A percentile compares a stretch with the other conserved stretches of the same genome.
phyloP scores from a whole-genome alignment of 2,113 vertebrate species.

The Mesitornis unicolor region DNA sequence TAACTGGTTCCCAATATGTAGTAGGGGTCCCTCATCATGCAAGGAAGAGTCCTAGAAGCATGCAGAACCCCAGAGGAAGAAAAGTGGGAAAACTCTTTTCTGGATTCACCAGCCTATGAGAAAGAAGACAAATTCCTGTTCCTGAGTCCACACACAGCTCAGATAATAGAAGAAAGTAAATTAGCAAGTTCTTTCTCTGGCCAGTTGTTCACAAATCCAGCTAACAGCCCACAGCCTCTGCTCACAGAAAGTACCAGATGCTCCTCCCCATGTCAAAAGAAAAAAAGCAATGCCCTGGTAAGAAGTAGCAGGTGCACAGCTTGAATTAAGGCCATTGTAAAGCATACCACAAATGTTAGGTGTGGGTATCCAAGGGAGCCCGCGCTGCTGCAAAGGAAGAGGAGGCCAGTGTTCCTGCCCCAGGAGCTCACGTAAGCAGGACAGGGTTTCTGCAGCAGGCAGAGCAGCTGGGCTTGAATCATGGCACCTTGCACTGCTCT shows the following conservation, averaged over 20 bases:
- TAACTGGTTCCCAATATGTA: not conserved
- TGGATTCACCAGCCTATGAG: not conserved
- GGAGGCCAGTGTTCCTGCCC: rapidly evolving
- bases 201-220: not conserved
- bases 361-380: not conserved
- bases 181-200: not conserved
- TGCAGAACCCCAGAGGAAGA: not conserved
- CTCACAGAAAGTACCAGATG: not conserved
- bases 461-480: not conserved
- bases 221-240: not conserved
- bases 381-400: not conserved
- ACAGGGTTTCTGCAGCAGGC: not conserved
- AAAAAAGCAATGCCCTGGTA: not conserved
- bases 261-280: not conserved
- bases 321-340: not conserved
- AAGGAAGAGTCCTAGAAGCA: not conserved
- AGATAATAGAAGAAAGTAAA: not conserved
- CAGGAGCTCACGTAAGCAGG: not conserved
- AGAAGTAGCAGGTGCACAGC: not conserved
- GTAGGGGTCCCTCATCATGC: not conserved
- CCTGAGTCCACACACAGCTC: not conserved
- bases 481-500: rapidly evolving
- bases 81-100: not conserved
- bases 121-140: not conserved
- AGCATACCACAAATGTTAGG: not conserved